Evolutionary conservation across 2,113 vertebrate genomes (phyloP).

Genomic region (Sapayoa aenigma): DNA sequence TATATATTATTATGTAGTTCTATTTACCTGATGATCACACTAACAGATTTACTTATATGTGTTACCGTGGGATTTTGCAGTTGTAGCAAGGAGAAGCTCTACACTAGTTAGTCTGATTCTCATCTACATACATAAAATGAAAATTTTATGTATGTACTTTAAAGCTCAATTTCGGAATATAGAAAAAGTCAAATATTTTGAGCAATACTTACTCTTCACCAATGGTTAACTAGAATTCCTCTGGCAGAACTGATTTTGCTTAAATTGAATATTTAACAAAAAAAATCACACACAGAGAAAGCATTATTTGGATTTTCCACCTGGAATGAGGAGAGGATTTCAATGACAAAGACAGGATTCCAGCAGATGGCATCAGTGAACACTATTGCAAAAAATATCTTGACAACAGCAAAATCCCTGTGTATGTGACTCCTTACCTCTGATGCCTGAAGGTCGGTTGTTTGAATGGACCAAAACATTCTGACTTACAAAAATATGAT

Average conservation of each 20-base stretch:
- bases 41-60: background rate
- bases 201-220: background rate
- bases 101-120: background rate
- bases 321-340: conserved; percentile 76
- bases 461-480: conserved; percentile 80
- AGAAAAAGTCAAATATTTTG: background rate
- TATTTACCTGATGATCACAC: background rate
- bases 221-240: background rate
- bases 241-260: background rate
- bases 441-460: conserved; percentile 72
- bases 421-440: conserved; percentile 71
- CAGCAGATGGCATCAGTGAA: conserved; percentile 93
- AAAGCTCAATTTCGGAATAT: background rate
- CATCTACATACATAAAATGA: background rate
- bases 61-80: background rate
- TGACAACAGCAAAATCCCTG: conserved; percentile 75
- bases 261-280: background rate
- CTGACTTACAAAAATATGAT: conserved; percentile 76
- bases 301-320: conserved; percentile 76
- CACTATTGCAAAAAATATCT: conserved; percentile 78
- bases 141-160: background rate
- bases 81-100: background rate
- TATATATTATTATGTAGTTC: no score
- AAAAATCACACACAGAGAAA: background rate
- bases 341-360: conserved; percentile 81